Conservation (phyloP, 1,140 invertebrate species). For the Aphaenogaster rudis region DNA sequence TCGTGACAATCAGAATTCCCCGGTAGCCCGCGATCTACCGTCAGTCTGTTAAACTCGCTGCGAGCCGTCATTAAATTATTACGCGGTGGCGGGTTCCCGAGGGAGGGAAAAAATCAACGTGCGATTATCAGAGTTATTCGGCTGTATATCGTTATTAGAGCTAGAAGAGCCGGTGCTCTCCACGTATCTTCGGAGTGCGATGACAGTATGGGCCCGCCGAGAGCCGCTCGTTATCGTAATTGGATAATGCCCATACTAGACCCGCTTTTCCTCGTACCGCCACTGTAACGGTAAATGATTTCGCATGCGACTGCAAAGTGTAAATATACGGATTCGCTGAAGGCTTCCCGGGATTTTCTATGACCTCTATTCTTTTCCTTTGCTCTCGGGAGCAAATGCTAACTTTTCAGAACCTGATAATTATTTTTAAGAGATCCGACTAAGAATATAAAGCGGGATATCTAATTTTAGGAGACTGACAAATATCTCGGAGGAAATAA, state of each 20-base stretch:
- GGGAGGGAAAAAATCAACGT: slow-evolving; percentile 2
- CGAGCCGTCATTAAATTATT: slow-evolving; percentile 61
- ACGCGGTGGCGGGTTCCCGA: slow-evolving; percentile 36
- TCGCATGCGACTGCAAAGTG: slow-evolving; percentile 33
- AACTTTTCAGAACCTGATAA: not conserved
- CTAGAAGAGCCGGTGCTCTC: slow-evolving; percentile 3
- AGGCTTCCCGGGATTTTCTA: slow-evolving; percentile 69
- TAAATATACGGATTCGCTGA: slow-evolving; percentile 50
- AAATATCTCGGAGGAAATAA: not conserved
- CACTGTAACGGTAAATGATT: slow-evolving; percentile 59
- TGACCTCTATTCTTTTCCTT: slow-evolving; percentile 67
- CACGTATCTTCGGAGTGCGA: not conserved
- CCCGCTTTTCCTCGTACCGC: slow-evolving; percentile 42
- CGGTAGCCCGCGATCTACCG: slow-evolving; percentile 45
- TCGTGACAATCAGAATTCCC: slow-evolving; percentile 32
- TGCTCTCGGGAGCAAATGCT: not conserved
- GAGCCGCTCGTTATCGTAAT: slow-evolving; percentile 66
- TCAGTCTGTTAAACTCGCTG: slow-evolving; percentile 45
- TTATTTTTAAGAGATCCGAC: not conserved
- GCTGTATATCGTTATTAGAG: slow-evolving; percentile 61
- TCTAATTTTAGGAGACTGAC: not conserved
- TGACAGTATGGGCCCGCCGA: slow-evolving; percentile 36
- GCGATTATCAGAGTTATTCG: slow-evolving; percentile 61
- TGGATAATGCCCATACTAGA: slow-evolving; percentile 56
- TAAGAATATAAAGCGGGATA: not conserved